Conservation (phyloP, 2,888 invertebrate species). For the Saturnia japonica region DNA sequence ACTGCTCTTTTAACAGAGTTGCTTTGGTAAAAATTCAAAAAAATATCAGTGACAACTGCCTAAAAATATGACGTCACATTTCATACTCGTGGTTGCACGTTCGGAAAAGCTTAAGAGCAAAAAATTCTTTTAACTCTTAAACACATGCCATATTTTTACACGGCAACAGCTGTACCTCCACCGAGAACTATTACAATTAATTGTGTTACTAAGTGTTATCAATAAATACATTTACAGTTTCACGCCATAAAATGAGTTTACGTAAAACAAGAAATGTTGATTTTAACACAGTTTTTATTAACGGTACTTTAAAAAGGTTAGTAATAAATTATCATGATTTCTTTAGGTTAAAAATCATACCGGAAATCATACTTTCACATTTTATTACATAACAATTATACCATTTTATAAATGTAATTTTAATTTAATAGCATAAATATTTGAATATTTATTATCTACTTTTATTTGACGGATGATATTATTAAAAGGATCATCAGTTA, state of each 20-base stretch:
- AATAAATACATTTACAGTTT: background rate
- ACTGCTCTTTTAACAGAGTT: no score
- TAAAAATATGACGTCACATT: no score
- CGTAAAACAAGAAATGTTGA: conserved; percentile 2
- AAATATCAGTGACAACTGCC: background rate
- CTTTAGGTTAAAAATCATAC: background rate
- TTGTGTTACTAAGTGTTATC: background rate
- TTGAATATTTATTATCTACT: background rate
- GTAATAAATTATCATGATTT: background rate
- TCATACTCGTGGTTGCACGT: no score
- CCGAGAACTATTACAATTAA: background rate
- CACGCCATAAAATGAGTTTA: background rate
- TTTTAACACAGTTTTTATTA: conserved; percentile 9
- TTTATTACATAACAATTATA: background rate
- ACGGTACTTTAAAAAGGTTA: background rate
- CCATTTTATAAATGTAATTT: background rate
- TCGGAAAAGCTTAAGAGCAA: background rate
- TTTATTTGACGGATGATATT: background rate
- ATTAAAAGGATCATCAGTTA: background rate
- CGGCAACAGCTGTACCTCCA: background rate
- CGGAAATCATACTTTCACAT: background rate
- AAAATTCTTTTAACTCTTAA: background rate
- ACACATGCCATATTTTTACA: background rate
- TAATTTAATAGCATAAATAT: background rate
- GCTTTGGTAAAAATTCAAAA: no score